These are phyloP conservation scores for Neodiprion pinetum DNA, from an alignment of 1,140 invertebrate species.

Conservation along the genomic window DNA sequence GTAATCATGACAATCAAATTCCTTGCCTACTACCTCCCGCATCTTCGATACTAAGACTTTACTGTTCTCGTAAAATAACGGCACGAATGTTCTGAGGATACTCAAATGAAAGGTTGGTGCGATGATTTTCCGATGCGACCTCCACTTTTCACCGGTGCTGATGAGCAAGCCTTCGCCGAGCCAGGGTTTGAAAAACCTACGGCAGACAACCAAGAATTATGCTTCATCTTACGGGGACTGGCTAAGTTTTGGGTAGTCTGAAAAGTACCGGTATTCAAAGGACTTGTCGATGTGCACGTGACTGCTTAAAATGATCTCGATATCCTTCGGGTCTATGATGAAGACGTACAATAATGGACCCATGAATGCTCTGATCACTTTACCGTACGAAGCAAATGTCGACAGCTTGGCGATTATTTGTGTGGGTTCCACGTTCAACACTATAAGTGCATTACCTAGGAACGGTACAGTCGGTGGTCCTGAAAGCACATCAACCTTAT, in stretches of 20 bases:
- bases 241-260: too few species aligned
- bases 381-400: constrained; percentile 62
- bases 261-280: constrained; percentile 60
- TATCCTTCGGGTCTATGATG: constrained; percentile 70
- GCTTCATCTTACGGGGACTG: constrained; percentile 6
- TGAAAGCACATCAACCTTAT: constrained; percentile 16
- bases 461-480: constrained; percentile 62
- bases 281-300: constrained; percentile 84
- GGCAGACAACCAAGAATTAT: constrained; percentile 44
- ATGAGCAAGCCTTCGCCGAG: constrained; percentile 87
- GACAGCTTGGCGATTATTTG: constrained; percentile 59
- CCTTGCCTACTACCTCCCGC: constrained; percentile 67
- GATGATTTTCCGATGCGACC: constrained; percentile 83
- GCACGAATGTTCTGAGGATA: constrained; percentile 88
- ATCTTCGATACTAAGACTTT: constrained; percentile 74
- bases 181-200: constrained; percentile 89
- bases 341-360: constrained; percentile 72
- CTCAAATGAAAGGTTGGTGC: constrained; percentile 94
- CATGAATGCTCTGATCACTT: constrained; percentile 68
- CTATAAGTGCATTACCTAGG: constrained; percentile 67
- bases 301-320: constrained; percentile 75
- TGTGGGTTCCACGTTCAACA: constrained; percentile 62
- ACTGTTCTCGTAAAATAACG: constrained; percentile 86
- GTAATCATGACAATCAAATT: constrained; percentile 84
- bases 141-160: constrained; percentile 84